phyloP scores from a whole-genome alignment of 2,113 vertebrate species.

The Spilogale gracilis region DNA sequence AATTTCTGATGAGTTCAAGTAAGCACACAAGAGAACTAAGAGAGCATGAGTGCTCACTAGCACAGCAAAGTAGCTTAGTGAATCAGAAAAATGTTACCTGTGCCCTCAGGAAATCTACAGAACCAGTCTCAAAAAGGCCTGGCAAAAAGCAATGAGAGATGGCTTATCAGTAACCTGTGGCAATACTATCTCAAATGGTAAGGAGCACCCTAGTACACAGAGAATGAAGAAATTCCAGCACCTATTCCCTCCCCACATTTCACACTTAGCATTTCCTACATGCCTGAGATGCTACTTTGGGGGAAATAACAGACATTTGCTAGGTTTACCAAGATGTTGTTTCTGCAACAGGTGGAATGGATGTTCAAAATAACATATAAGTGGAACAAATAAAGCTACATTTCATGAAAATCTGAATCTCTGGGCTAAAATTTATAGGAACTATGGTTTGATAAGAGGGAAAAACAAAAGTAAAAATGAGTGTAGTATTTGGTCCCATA shows the following conservation, averaged over 20 bases:
- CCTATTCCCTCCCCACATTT: no score
- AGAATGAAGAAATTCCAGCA: background rate
- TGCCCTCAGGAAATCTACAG: background rate
- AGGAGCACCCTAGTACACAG: fast-evolving
- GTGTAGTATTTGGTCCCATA: background rate
- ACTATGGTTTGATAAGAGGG: background rate
- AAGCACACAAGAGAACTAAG: background rate
- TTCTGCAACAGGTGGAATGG: background rate
- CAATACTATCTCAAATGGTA: background rate
- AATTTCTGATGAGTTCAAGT: background rate
- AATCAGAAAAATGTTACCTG: background rate
- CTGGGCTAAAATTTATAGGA: background rate
- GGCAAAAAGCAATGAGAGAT: background rate
- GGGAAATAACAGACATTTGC: background rate
- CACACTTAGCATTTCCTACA: background rate
- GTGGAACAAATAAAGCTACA: background rate
- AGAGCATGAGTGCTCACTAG: background rate
- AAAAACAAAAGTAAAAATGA: background rate
- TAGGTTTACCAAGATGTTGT: background rate
- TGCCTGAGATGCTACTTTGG: background rate
- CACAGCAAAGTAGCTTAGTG: background rate
- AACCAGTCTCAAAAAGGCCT: background rate
- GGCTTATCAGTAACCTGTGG: no score
- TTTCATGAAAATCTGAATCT: background rate
- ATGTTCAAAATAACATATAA: background rate